These are phyloP conservation scores for Tetrax tetrax DNA, from an alignment of 2,113 vertebrate genomes.

Conservation along the genomic window DNA sequence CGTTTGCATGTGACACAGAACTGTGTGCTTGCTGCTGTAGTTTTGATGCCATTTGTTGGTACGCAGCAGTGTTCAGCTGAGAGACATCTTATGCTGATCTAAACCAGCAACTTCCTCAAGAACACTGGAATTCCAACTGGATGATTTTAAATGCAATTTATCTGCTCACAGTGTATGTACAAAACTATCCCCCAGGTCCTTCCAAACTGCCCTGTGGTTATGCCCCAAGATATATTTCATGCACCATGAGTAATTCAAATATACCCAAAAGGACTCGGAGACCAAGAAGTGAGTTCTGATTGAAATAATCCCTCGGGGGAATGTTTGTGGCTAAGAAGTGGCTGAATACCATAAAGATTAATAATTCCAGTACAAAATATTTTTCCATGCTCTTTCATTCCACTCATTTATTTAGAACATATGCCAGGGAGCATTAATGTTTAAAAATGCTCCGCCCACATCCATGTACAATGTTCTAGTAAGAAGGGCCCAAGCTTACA, in stretches of 20 bases:
- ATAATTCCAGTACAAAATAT: slow-evolving; percentile 44
- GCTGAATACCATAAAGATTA: slow-evolving; percentile 50
- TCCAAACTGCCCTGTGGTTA: slow-evolving; percentile 16
- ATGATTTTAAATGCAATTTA: slow-evolving; percentile 48
- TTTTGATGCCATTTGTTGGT: background rate
- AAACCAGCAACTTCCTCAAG: background rate
- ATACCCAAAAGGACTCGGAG: background rate
- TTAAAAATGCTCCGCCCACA: slow-evolving; percentile 36
- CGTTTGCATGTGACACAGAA: background rate
- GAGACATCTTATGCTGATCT: background rate
- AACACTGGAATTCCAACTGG: slow-evolving; percentile 33
- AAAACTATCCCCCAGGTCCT: slow-evolving; percentile 19
- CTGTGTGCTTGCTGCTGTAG: background rate
- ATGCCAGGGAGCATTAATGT: slow-evolving; percentile 39
- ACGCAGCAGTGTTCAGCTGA: background rate
- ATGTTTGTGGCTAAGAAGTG: slow-evolving; percentile 37
- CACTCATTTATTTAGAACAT: slow-evolving; percentile 31
- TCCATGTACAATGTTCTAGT: background rate
- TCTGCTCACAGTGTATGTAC: slow-evolving; percentile 21
- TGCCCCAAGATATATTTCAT: slow-evolving; percentile 47
- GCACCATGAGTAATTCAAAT: slow-evolving; percentile 14
- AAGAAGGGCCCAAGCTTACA: background rate
- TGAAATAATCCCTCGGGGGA: slow-evolving; percentile 37
- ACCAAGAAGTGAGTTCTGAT: slow-evolving; percentile 26
- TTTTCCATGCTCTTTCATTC: slow-evolving; percentile 48